Percentiles rank a stretch among this genome's conserved stretches.
These are phyloP conservation scores for Polydrusus pterygomalis DNA, from an alignment of 2,888 invertebrate species.

Conservation along the genomic window DNA sequence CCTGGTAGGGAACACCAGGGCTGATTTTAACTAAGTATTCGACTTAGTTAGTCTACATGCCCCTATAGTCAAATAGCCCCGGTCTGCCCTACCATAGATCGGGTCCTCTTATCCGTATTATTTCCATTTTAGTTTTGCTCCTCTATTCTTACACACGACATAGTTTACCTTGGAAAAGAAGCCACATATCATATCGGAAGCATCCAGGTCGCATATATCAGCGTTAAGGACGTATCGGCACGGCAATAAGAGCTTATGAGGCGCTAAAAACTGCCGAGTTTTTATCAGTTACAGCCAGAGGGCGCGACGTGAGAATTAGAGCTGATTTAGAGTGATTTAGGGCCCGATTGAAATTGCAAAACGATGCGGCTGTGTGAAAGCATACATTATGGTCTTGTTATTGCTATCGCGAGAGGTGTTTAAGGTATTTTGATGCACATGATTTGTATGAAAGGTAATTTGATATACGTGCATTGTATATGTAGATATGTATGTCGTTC, in stretches of 20 bases:
- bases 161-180: constrained; percentile 32
- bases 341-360: constrained; percentile 50
- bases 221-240: constrained; percentile 50
- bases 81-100: too few relatives aligned
- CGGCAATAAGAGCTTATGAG: constrained; percentile 48
- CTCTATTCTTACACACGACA: neutral
- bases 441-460: constrained; percentile 43
- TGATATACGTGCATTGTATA: constrained; percentile 40
- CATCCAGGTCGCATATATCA: constrained; percentile 50
- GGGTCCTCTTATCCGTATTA: neutral
- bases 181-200: constrained; percentile 48
- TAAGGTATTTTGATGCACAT: constrained; percentile 40
- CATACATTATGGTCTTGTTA: constrained; percentile 45
- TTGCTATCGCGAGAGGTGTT: constrained; percentile 44
- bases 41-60: too few relatives aligned
- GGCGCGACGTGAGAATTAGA: constrained; percentile 50
- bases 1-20: too few relatives aligned
- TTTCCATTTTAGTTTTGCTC: constrained; percentile 12
- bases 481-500: neutral
- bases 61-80: too few relatives aligned
- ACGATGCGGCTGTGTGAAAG: constrained; percentile 46
- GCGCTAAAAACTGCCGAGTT: constrained; percentile 46
- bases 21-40: too few relatives aligned
- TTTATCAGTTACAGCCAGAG: constrained; percentile 49
- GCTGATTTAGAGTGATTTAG: constrained; percentile 50